Percentiles rank a stretch among this genome's conserved stretches.
Evolutionary conservation across 2,888 invertebrate genomes (phyloP).

Genomic region (Sinopyrophorus schimmeli): DNA sequence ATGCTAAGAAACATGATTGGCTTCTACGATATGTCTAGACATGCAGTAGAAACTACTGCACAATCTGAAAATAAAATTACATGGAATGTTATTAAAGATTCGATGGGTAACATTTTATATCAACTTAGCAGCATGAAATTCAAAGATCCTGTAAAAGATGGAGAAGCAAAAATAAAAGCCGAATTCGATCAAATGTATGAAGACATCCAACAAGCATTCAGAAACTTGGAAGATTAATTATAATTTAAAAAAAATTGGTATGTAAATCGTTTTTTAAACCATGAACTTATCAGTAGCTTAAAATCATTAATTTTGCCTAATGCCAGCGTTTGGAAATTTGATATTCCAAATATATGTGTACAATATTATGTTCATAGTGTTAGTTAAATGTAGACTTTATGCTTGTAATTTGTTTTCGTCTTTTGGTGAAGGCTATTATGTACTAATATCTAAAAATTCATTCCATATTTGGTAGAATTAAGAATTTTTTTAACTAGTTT

Average conservation of each 20-base stretch:
- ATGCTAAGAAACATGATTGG: constrained; percentile 98
- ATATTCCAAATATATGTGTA: constrained; percentile 15
- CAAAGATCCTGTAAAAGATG: constrained; percentile 98
- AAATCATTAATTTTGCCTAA: constrained; percentile 9
- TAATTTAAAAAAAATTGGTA: constrained; percentile 14
- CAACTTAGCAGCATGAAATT: constrained; percentile 99
- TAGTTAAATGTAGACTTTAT: constrained; percentile 19
- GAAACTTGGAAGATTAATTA: constrained; percentile 91
- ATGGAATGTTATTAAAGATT: constrained; percentile 96
- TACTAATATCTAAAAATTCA: constrained; percentile 21
- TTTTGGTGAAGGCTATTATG: constrained; percentile 17
- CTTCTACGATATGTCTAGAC: constrained; percentile 97
- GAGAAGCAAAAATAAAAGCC: constrained; percentile 94
- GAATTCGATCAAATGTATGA: constrained; percentile 97
- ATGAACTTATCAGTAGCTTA: too few species aligned
- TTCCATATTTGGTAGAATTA: constrained; percentile 28
- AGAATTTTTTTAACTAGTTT: constrained; percentile 14
- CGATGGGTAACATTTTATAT: constrained; percentile 95
- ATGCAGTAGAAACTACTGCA: constrained; percentile 97
- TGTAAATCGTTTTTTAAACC: constrained; percentile 4
- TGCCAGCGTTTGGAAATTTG: constrained; percentile 1
- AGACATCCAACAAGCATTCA: constrained; percentile 96
- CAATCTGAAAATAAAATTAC: constrained; percentile 99
- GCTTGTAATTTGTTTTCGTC: constrained; percentile 20
- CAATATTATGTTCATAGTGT: constrained; percentile 16